phyloP scores from a whole-genome alignment of 2,888 invertebrate species.

The Ctena decussata region DNA sequence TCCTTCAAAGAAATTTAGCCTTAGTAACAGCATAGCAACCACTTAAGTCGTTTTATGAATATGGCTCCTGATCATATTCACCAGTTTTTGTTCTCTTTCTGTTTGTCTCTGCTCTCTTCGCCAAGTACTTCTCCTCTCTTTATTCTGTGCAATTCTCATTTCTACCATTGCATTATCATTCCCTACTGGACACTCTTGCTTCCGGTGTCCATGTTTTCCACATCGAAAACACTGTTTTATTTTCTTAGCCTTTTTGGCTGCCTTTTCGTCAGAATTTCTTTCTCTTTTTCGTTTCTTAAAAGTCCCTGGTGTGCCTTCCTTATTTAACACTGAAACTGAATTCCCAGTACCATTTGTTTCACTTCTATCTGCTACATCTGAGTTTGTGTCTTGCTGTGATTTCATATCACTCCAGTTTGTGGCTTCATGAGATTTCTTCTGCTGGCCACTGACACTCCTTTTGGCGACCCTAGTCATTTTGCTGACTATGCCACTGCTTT shows the following conservation, averaged over 20 bases:
- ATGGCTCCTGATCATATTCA: slow-evolving; percentile 30
- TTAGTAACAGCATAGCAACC: too few species aligned
- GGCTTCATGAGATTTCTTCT: slow-evolving; percentile 70
- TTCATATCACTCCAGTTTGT: slow-evolving; percentile 73
- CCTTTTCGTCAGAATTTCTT: too few species aligned
- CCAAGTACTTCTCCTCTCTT: slow-evolving; percentile 72
- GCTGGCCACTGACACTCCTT: slow-evolving; percentile 58
- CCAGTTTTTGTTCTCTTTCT: slow-evolving; percentile 66
- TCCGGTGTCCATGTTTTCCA: slow-evolving; percentile 92
- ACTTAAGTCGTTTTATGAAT: too few species aligned
- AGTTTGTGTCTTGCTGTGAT: slow-evolving; percentile 1
- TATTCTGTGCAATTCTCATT: slow-evolving; percentile 48
- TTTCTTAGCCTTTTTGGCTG: too few species aligned
- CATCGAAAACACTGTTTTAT: slow-evolving; percentile 92
- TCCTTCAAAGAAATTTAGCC: too few species aligned
- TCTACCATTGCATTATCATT: slow-evolving; percentile 13
- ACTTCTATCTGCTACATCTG: slow-evolving; percentile 3
- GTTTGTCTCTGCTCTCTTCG: slow-evolving; percentile 73
- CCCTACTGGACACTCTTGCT: slow-evolving; percentile 92
- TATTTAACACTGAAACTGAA: slow-evolving; percentile 19
- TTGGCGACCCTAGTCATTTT: slow-evolving; percentile 79
- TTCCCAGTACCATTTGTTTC: background rate
- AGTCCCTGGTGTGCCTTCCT: slow-evolving; percentile 6
- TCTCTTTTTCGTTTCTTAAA: too few species aligned
- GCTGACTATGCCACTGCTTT: too few species aligned